Percentiles rank a stretch among this genome's conserved stretches.
These are phyloP conservation scores for Eupithecia centaureata DNA, from an alignment of 2,888 invertebrate species.

Conservation along the genomic window DNA sequence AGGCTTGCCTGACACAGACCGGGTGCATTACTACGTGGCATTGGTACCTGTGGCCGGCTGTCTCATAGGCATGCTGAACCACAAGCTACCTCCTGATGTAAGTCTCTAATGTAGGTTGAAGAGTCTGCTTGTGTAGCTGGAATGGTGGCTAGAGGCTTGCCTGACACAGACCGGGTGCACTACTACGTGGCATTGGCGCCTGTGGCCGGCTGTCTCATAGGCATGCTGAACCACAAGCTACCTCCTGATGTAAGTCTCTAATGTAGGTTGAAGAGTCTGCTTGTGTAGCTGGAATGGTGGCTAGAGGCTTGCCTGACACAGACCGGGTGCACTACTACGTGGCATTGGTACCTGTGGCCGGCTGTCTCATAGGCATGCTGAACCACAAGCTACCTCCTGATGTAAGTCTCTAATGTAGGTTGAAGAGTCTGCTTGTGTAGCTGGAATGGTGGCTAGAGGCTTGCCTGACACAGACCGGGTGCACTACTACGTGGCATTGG, in stretches of 20 bases:
- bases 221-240: conserved; percentile 65
- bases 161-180: conserved; percentile 69
- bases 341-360: too few relatives aligned
- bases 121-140: conserved; percentile 88
- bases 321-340: background rate
- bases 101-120: too few relatives aligned
- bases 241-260: conserved; percentile 58
- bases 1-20: conserved; percentile 75
- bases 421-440: too few relatives aligned
- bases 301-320: too few relatives aligned
- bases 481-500: too few relatives aligned
- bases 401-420: too few relatives aligned
- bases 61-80: conserved; percentile 66
- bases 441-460: too few relatives aligned
- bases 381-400: too few relatives aligned
- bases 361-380: too few relatives aligned
- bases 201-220: conserved; percentile 72
- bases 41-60: conserved; percentile 77
- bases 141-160: conserved; percentile 69
- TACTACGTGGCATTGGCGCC: conserved; percentile 58
- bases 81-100: conserved; percentile 63
- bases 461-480: too few relatives aligned
- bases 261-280: too few relatives aligned
- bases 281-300: too few relatives aligned
- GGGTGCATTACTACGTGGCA: background rate